Evolutionary conservation across 1,140 invertebrate genomes (phyloP).

Genomic region (Bombus confusus): DNA sequence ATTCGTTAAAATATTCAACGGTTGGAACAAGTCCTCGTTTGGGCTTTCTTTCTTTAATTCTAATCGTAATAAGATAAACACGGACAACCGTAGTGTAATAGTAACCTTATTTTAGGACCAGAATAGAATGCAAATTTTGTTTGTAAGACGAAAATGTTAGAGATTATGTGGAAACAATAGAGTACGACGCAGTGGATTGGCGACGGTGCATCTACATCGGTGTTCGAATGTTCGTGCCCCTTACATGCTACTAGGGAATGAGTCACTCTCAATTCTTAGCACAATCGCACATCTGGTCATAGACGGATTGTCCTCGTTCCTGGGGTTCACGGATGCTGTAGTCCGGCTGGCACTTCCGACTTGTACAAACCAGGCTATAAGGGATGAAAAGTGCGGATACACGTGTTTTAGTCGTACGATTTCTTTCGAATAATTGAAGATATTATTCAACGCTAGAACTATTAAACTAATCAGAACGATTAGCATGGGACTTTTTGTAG

Average conservation of each 20-base stretch:
- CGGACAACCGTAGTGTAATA: too few relatives aligned
- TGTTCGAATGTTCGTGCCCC: constrained; percentile 26
- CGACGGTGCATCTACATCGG: constrained; percentile 21
- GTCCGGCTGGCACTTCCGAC: constrained; percentile 45
- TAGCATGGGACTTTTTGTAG: not conserved
- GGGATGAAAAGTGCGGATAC: not conserved
- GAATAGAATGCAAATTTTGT: not conserved
- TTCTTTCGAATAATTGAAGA: not conserved
- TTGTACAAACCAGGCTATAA: not conserved
- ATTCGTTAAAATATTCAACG: too few relatives aligned
- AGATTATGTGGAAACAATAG: constrained; percentile 19
- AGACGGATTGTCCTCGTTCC: constrained; percentile 59
- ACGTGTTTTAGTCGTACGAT: not conserved
- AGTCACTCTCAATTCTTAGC: constrained; percentile 72
- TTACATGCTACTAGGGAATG: constrained; percentile 59
- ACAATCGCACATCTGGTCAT: constrained; percentile 74
- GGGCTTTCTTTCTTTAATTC: too few relatives aligned
- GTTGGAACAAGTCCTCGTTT: too few relatives aligned
- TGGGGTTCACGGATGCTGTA: constrained; percentile 36
- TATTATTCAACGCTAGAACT: not conserved
- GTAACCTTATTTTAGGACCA: not conserved
- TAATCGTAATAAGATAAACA: too few relatives aligned
- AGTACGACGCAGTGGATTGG: not conserved
- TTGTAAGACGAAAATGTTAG: not conserved
- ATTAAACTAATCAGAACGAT: not conserved